Conservation (phyloP, 2,797 vertebrate species). For the Muscicapa striata region DNA sequence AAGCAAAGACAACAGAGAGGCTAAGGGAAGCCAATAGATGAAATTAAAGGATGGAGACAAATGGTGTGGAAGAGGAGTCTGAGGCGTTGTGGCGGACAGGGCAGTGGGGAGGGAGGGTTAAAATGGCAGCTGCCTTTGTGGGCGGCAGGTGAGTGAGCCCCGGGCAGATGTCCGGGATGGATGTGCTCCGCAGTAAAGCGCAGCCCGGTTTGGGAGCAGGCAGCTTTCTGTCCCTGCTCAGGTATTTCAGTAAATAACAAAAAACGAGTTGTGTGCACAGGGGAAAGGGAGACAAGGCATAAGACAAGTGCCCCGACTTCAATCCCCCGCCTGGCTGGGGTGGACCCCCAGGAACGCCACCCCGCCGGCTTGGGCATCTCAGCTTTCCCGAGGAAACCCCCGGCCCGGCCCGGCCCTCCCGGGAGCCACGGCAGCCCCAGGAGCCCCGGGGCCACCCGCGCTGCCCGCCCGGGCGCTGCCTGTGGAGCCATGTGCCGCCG, state of each 20-base stretch:
- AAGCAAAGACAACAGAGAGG: background rate
- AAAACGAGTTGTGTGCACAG: fast-evolving
- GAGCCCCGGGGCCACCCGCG: background rate
- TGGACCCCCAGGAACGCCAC: background rate
- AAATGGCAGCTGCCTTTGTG: conserved; percentile 47
- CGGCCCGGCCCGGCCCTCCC: background rate
- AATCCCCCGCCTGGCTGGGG: background rate
- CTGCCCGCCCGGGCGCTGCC: background rate
- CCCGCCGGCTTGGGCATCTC: background rate
- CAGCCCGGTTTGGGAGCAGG: background rate
- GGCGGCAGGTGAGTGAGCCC: background rate
- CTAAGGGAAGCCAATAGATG: background rate
- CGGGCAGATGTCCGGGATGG: background rate
- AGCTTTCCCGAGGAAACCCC: background rate
- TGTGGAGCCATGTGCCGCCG: background rate
- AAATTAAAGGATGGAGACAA: background rate
- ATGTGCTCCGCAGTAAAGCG: background rate
- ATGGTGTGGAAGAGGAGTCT: background rate
- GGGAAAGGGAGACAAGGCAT: background rate
- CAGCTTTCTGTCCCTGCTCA: background rate
- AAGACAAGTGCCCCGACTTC: background rate
- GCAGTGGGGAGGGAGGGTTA: background rate
- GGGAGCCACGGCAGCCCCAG: background rate
- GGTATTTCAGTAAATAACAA: background rate
- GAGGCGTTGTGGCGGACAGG: background rate